Percentiles rank a stretch among this genome's conserved stretches.
These are phyloP conservation scores for Hipparchia sbordonii DNA, from an alignment of 2,888 invertebrate genomes.

Conservation along the genomic window DNA sequence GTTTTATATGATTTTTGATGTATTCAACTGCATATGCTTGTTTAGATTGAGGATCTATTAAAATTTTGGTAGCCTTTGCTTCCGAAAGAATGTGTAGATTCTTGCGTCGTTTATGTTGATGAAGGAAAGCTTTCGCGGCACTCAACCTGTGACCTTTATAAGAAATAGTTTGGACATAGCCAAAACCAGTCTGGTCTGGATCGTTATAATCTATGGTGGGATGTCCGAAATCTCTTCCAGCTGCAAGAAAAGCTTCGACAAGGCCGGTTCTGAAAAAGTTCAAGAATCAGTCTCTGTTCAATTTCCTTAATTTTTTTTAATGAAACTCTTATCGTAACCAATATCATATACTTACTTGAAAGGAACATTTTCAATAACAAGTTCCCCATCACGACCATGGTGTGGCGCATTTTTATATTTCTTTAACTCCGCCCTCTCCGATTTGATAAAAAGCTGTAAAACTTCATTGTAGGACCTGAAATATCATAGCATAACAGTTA, in stretches of 20 bases:
- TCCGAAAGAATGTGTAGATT: slow-evolving; percentile 84
- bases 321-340: too few species aligned
- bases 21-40: slow-evolving; percentile 88
- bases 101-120: slow-evolving; percentile 82
- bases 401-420: slow-evolving; percentile 78
- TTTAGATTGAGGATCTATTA: slow-evolving; percentile 81
- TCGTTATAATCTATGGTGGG: slow-evolving; percentile 85
- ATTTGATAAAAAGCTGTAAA: slow-evolving; percentile 84
- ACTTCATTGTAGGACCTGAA: slow-evolving; percentile 85
- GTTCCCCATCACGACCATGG: slow-evolving; percentile 84
- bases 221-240: slow-evolving; percentile 82
- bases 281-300: neutral
- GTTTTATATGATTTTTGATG: slow-evolving; percentile 76
- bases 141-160: slow-evolving; percentile 86
- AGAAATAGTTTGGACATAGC: slow-evolving; percentile 77
- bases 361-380: slow-evolving; percentile 85
- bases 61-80: slow-evolving; percentile 66
- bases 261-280: slow-evolving; percentile 72
- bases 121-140: slow-evolving; percentile 86
- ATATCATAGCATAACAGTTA: slow-evolving; percentile 21
- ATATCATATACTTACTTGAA: slow-evolving; percentile 65
- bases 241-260: slow-evolving; percentile 82
- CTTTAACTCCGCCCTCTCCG: slow-evolving; percentile 79
- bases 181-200: slow-evolving; percentile 84
- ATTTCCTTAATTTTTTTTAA: neutral